Percentiles rank a stretch among this genome's conserved stretches.
These are phyloP conservation scores for Uropsilus gracilis DNA, from an alignment of 2,113 vertebrate species.

Conservation along the genomic window DNA sequence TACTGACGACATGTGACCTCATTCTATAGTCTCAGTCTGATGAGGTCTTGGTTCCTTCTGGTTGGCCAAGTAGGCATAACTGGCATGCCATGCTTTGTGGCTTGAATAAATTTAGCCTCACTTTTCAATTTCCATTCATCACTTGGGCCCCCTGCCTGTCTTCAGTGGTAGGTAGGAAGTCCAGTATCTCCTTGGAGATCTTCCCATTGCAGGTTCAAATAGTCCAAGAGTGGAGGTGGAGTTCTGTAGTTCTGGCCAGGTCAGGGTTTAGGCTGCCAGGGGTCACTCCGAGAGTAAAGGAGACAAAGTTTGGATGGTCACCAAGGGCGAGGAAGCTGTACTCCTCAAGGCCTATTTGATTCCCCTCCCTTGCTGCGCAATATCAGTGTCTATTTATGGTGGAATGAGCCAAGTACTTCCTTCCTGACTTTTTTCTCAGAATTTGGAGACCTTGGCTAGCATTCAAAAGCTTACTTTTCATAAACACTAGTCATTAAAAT, in stretches of 20 bases:
- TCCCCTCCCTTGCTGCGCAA: background rate
- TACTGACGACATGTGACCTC: background rate
- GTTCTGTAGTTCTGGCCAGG: background rate
- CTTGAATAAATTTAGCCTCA: background rate
- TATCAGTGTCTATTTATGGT: background rate
- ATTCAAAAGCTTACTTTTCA: background rate
- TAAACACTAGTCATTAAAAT: background rate
- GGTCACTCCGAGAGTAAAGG: background rate
- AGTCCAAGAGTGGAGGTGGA: background rate
- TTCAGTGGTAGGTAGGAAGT: background rate
- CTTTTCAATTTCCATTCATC: constrained; percentile 14
- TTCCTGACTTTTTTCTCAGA: constrained; percentile 32
- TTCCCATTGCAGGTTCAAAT: background rate
- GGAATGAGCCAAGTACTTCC: background rate
- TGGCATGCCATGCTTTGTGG: background rate
- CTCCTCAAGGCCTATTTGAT: background rate
- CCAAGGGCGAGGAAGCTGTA: background rate
- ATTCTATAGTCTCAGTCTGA: background rate
- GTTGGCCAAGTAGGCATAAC: background rate
- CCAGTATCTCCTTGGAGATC: background rate
- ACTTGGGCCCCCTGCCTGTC: background rate
- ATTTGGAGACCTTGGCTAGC: background rate
- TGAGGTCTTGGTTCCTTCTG: background rate
- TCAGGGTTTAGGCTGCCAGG: background rate
- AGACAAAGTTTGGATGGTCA: background rate